Base-by-base conservation (phyloP, 2,888 invertebrate genomes). In the Tribolium freemani region DNA sequence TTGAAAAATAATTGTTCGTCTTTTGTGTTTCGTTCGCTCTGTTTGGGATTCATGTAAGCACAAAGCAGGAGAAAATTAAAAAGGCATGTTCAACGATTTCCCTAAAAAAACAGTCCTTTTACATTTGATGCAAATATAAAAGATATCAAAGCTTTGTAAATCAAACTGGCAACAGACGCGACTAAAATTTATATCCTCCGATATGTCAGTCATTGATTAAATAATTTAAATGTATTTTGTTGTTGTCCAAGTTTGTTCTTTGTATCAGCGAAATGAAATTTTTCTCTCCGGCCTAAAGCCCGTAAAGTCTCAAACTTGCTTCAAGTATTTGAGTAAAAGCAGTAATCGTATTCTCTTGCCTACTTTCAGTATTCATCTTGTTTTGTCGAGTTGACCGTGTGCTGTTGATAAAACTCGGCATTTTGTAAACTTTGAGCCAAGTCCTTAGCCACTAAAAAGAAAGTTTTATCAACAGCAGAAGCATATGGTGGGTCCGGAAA, bases 391-490 rank as follows among this genome's bases (percentile, higher is more conserved):
- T 38, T 64, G 64, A 53, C 64, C 64, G 64, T 21, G 54, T 45
- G 64, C 51, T 54, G 64, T 53, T 54, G 64, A 64, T 64, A 64
- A 64, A 64, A 64, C 63, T 63, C 50, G 10, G 48, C 48, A 31
- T 63, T 63, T 50, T 63, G 63, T 63, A 63, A 63, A 51, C 50
- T 63, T 48, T 48, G 10, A 30, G 51, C 50, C 38, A 51, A 63
- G 16, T 63, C 51, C 30, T 51, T 63, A 51, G 51, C 11, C 51
- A 51, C 38, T 63, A 51, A 38, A 60, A 51, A 63, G 63, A 63
- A 63, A 63, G 63, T 63, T 63, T 63, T 63, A 63, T 63, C 63
- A 63, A 63, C 63, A 63, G 13, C n/a, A 38, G 38, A 38, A 50
- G 38, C 63, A 63, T 63, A 63, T 63, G 63, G 63, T 51, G 50